Evolutionary conservation across 2,888 invertebrate genomes (phyloP).

Genomic region (Lordiphosa andalusiaca): DNA sequence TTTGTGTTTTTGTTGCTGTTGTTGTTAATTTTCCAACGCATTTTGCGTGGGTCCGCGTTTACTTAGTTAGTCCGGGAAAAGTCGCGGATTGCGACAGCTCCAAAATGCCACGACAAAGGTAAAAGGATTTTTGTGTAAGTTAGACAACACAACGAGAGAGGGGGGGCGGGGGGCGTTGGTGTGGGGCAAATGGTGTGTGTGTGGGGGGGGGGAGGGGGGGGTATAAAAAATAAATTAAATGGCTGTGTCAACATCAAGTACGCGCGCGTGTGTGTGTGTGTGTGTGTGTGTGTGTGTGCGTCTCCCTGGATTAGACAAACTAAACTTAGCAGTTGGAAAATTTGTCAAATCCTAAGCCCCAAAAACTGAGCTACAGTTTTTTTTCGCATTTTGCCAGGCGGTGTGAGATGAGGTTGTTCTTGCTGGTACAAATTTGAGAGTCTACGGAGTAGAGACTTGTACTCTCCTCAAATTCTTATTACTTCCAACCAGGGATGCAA

Average conservation of each 20-base stretch:
- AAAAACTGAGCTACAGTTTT: no score
- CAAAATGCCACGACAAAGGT: constrained; percentile 34
- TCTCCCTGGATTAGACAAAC: constrained; percentile 5
- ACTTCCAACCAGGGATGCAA: no score
- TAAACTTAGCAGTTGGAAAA: no score
- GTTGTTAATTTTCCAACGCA: constrained; percentile 54
- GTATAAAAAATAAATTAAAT: constrained; percentile 33
- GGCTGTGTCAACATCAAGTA: constrained; percentile 15
- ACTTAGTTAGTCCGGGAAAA: constrained; percentile 33
- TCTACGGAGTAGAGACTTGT: no score
- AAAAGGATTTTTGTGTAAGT: constrained; percentile 70
- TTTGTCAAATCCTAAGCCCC: not conserved
- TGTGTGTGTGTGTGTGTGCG: constrained; percentile 6
- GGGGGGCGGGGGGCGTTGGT: not conserved
- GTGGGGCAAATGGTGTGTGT: no score
- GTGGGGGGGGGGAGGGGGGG: not conserved
- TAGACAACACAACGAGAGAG: constrained; percentile 37
- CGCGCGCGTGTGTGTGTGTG: constrained; percentile 8
- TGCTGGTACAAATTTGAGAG: no score
- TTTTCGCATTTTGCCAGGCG: no score
- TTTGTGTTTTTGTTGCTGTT: constrained; percentile 12
- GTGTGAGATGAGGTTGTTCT: no score
- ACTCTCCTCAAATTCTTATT: no score
- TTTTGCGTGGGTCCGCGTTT: constrained; percentile 46
- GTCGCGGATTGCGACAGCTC: constrained; percentile 9